Conservation (phyloP, 2,797 vertebrate genomes). For the Pyrocephalus nanus region DNA sequence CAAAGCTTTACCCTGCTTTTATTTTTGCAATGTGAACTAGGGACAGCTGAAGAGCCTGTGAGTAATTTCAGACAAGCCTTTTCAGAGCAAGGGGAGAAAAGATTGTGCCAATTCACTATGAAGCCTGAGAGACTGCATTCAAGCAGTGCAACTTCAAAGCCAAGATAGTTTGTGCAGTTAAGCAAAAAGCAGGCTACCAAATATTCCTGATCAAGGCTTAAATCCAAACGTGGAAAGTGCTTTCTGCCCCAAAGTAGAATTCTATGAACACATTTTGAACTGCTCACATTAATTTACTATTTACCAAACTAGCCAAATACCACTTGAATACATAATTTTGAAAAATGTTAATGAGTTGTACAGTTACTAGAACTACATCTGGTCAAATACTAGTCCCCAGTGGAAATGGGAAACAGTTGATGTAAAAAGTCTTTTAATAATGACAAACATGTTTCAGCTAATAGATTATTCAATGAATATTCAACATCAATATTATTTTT, state of each 20-base stretch:
- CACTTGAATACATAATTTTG: background rate
- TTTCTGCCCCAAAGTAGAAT: background rate
- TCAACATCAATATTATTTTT: background rate
- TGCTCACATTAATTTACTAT: background rate
- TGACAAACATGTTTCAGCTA: background rate
- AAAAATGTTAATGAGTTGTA: background rate
- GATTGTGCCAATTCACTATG: background rate
- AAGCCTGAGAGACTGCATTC: background rate
- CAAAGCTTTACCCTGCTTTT: background rate
- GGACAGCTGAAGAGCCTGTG: background rate
- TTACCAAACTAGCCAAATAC: background rate
- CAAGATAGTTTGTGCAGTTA: background rate
- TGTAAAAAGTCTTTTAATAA: background rate
- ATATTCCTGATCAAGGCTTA: background rate
- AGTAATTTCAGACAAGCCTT: background rate
- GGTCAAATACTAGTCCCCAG: background rate
- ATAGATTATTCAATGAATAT: background rate
- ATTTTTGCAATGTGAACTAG: background rate
- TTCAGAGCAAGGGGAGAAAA: background rate
- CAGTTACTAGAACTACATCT: background rate
- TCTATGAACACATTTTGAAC: background rate
- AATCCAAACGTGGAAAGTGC: background rate
- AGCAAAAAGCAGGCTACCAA: background rate
- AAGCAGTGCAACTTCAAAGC: background rate
- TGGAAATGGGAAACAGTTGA: background rate